Percentiles rank a stretch among this genome's conserved stretches.
Conservation (phyloP, 2,797 vertebrate genomes). For the Spinus pinus region DNA sequence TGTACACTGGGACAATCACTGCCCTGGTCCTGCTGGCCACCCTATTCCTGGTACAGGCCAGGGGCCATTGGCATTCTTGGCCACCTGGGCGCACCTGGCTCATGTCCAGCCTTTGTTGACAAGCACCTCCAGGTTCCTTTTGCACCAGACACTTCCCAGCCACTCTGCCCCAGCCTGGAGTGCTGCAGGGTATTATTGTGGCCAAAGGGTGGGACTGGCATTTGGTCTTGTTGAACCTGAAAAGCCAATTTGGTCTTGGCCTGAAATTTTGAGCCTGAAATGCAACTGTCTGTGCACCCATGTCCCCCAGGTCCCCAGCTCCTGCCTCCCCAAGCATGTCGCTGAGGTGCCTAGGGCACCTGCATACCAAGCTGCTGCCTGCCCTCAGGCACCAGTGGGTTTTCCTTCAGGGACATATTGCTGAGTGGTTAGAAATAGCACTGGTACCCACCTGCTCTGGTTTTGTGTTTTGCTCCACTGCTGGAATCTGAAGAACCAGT, state of each 20-base stretch:
- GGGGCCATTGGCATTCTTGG: background rate
- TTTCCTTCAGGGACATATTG: background rate
- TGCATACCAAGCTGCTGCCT: rapidly evolving
- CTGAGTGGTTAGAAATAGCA: background rate
- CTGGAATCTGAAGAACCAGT: background rate
- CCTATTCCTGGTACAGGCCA: background rate
- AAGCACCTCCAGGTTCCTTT: background rate
- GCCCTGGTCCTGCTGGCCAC: background rate
- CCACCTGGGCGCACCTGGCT: background rate
- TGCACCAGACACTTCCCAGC: background rate
- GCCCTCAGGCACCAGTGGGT: background rate
- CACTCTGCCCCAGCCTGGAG: background rate
- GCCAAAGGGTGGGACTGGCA: background rate
- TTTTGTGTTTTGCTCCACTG: background rate
- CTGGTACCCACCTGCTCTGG: background rate
- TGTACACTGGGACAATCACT: background rate
- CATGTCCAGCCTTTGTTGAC: background rate
- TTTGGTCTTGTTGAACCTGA: background rate
- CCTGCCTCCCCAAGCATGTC: background rate
- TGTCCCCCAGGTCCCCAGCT: rapidly evolving
- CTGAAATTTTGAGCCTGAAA: background rate
- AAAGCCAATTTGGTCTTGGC: background rate
- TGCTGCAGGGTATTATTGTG: background rate
- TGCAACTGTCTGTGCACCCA: rapidly evolving
- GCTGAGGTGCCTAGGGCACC: background rate